phyloP scores from a whole-genome alignment of 2,888 invertebrate genomes.

The Temnothorax unifasciatus region DNA sequence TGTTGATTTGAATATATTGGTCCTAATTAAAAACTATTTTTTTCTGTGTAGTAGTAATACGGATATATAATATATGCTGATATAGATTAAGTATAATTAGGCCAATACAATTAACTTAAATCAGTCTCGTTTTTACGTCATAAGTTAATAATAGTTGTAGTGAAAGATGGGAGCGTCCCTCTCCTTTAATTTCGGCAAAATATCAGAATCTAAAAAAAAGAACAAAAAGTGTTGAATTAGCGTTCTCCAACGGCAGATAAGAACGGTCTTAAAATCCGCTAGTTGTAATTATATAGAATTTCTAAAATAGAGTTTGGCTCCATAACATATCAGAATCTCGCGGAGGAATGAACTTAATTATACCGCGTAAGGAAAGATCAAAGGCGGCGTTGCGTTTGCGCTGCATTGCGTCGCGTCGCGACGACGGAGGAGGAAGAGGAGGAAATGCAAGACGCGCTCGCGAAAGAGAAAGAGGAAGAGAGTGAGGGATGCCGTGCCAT shows the following conservation, averaged over 20 bases:
- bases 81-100: background rate
- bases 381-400: slow-evolving; percentile 20
- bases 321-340: background rate
- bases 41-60: background rate
- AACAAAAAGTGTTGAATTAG: background rate
- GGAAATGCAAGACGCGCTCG: slow-evolving; percentile 59
- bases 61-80: background rate
- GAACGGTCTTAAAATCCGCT: background rate
- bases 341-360: slow-evolving; percentile 28
- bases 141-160: background rate
- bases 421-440: background rate
- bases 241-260: background rate
- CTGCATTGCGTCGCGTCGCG: slow-evolving; percentile 9
- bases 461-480: slow-evolving; percentile 24
- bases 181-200: background rate
- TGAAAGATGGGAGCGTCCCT: background rate
- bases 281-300: slow-evolving; percentile 24
- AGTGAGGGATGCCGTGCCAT: slow-evolving; percentile 9
- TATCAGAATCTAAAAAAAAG: background rate
- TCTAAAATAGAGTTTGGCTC: slow-evolving; percentile 4
- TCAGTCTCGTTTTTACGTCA: background rate
- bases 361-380: slow-evolving; percentile 38
- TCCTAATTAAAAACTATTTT: no score
- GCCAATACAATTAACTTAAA: background rate
- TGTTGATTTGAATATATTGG: no score